These are phyloP conservation scores for Dyspetes luteomarginatus DNA, from an alignment of 2,888 invertebrate species.

Conservation along the genomic window DNA sequence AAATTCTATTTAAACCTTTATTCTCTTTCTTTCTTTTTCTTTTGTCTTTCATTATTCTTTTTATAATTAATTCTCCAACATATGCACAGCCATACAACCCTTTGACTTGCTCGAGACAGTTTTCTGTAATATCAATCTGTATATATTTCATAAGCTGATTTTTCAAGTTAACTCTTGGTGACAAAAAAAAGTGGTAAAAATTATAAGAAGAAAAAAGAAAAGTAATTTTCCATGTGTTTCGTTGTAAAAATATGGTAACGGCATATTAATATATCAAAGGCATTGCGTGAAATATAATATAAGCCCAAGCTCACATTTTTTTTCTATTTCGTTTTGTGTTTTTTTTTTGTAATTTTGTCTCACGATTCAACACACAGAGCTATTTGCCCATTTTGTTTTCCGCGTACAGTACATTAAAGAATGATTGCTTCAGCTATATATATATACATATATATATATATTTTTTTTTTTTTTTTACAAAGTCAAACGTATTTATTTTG, in stretches of 20 bases:
- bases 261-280: neutral
- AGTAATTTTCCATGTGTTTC: neutral
- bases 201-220: slow-evolving; percentile 10
- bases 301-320: neutral
- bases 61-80: neutral
- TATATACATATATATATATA: slow-evolving; percentile 14
- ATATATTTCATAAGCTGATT: slow-evolving; percentile 47
- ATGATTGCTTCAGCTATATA: slow-evolving; percentile 12
- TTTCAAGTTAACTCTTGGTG: neutral
- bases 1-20: neutral
- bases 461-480: slow-evolving; percentile 50
- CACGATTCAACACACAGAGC: neutral
- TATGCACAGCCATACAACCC: neutral
- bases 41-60: neutral
- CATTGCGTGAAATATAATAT: slow-evolving; percentile 8
- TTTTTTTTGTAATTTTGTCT: neutral
- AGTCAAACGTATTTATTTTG: slow-evolving; percentile 47
- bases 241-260: neutral
- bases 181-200: slow-evolving; percentile 9
- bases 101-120: neutral
- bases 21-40: neutral
- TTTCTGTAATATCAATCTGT: slow-evolving; percentile 40
- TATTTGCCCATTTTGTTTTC: neutral
- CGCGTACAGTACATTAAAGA: neutral
- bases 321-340: neutral